Base-by-base conservation (phyloP, 1,140 invertebrate species). In the Sitodiplosis mosellana region DNA sequence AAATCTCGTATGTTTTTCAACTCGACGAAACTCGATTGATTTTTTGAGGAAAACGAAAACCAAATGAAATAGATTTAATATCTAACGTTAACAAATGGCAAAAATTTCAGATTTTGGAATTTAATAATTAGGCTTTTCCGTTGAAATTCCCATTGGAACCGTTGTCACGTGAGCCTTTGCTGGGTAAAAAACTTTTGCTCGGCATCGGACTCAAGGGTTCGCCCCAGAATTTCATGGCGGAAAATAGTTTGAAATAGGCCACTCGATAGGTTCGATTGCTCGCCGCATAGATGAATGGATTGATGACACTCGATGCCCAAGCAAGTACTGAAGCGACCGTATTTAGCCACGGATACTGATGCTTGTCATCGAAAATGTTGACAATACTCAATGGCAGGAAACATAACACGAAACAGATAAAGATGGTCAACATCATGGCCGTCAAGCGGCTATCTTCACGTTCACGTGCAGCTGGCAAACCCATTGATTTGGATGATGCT, bases 381-480 rank as follows among this genome's bases (percentile, higher is more conserved):
- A 81, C 81, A 43, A 89, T 69, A 80, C 87, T 87, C 34, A 89
- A 67, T 0, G 86, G 87, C 46, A 89, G 69, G 65, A 87, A 91
- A 56, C 83, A 89, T 19, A 81, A 63, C 1, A 89, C 62, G 65
- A 89, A 90, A 56, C 81, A 83, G 12, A 84, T 66, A 61, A 91
- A 91, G 56, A 90, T 90, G 11, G 79, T 77, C 33, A 87, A 68
- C 81, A 91, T 89, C 52, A 89, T 73, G 49, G 77, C 77, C 2
- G 86, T 89, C 15, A 91, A 70, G 22, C 83, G 70, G 15, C 78
- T 77, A 57, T 89, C 83, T 55, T 87, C 83, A 50, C 59, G 51
- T 40, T 55, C 52, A 53, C 57, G 58, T 14, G 15, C 38, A 10
- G 55, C 47, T 46, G n/a, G n/a, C n/a, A n/a, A n/a, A n/a, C 53